phyloP scores from a whole-genome alignment of 2,888 invertebrate species.

The Lycaena phlaeas region DNA sequence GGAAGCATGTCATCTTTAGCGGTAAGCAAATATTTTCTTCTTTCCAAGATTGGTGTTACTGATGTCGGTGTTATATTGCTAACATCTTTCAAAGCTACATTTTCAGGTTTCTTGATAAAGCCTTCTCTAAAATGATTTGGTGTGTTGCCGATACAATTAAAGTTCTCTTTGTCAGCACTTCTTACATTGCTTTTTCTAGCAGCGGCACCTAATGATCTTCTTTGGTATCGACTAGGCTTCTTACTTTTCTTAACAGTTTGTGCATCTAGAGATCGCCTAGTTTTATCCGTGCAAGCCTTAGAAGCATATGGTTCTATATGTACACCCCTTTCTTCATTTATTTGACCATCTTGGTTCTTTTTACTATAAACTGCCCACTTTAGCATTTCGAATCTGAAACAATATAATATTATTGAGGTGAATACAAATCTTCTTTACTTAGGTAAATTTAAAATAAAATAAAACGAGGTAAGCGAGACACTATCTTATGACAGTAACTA shows the following conservation, averaged over 20 bases:
- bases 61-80: conserved; percentile 75
- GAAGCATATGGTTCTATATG: conserved; percentile 30
- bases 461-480: too few relatives aligned
- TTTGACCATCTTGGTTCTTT: conserved; percentile 49
- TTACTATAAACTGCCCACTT: conserved; percentile 75
- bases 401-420: too few relatives aligned
- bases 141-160: conserved; percentile 67
- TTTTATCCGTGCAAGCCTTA: conserved; percentile 32
- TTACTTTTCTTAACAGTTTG: conserved; percentile 56
- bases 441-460: too few relatives aligned
- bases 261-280: conserved; percentile 51
- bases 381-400: conserved; percentile 68
- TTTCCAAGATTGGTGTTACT: conserved; percentile 46
- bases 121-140: conserved; percentile 75
- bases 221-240: conserved; percentile 61
- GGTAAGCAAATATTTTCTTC: conserved; percentile 38
- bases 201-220: conserved; percentile 53
- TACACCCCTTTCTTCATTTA: conserved; percentile 30
- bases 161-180: conserved; percentile 58
- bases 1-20: conserved; percentile 46
- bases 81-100: conserved; percentile 68
- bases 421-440: too few relatives aligned
- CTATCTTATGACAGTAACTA: too few relatives aligned
- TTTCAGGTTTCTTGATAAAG: conserved; percentile 67
- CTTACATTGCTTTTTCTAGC: conserved; percentile 44